phyloP scores from a whole-genome alignment of 30 jellyfish, hydroid and myxozoan species.

The Aurelia coerulea region DNA sequence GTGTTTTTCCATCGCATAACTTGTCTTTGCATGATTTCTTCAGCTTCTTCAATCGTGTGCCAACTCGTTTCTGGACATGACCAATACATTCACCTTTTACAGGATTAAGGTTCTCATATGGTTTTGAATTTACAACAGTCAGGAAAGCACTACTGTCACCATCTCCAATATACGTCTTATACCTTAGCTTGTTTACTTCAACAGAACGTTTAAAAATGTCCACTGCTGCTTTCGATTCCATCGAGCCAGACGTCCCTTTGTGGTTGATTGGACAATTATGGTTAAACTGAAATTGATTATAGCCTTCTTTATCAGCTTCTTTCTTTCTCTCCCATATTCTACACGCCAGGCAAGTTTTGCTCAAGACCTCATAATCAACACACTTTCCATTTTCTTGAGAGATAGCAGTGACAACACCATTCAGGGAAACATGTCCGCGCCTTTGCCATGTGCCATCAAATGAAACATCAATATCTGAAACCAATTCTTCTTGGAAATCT shows the following conservation, averaged over 20 bases:
- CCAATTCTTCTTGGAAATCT: too few relatives aligned
- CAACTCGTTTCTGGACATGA: neutral
- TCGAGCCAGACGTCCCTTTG: neutral
- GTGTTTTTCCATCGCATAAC: neutral
- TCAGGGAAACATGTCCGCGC: too few relatives aligned
- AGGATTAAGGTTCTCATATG: neutral
- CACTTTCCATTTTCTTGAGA: too few relatives aligned
- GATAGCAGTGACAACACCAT: too few relatives aligned
- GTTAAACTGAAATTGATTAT: neutral
- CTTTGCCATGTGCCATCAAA: too few relatives aligned
- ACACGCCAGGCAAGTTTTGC: too few relatives aligned
- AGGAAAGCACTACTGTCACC: neutral
- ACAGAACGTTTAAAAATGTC: neutral
- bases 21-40: neutral
- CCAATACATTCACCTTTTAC: neutral
- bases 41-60: too few relatives aligned
- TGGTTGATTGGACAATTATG: neutral
- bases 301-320: neutral
- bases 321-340: neutral
- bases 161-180: neutral
- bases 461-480: too few relatives aligned
- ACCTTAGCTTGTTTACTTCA: neutral
- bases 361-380: too few relatives aligned
- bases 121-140: neutral
- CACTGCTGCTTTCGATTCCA: conserved; percentile 6